Evolutionary conservation across 2,113 vertebrate genomes (phyloP).

Genomic region (Castor canadensis): DNA sequence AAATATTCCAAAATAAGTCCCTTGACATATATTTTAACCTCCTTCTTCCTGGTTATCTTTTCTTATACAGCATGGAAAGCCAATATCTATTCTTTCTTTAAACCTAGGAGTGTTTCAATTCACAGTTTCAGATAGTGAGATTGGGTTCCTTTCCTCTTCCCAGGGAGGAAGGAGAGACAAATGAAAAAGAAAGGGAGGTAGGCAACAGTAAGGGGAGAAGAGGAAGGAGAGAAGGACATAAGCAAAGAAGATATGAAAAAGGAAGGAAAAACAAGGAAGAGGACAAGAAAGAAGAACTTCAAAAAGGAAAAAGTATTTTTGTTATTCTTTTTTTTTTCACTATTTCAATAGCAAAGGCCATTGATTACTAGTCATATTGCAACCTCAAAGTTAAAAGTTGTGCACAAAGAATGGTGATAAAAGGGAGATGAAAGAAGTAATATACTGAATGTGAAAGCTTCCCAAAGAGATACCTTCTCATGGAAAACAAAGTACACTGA

Average conservation of each 20-base stretch:
- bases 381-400: neutral
- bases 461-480: neutral
- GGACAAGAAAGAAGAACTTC: neutral
- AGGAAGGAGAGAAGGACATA: rapidly evolving
- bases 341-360: neutral
- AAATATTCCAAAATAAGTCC: too few relatives aligned
- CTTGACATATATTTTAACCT: neutral
- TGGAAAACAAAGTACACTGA: neutral
- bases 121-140: neutral
- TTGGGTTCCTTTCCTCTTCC: neutral
- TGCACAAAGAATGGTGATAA: neutral
- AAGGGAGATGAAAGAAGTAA: neutral
- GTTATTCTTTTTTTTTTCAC: neutral
- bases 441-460: neutral
- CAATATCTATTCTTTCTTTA: neutral
- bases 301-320: neutral
- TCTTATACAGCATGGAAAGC: neutral
- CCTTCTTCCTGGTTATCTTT: neutral
- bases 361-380: neutral
- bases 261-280: neutral
- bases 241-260: neutral
- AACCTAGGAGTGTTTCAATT: neutral
- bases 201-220: too few relatives aligned
- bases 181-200: too few relatives aligned
- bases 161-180: too few relatives aligned